Base-by-base conservation (phyloP, 2,888 invertebrate genomes). In the Penaeus monodon region DNA sequence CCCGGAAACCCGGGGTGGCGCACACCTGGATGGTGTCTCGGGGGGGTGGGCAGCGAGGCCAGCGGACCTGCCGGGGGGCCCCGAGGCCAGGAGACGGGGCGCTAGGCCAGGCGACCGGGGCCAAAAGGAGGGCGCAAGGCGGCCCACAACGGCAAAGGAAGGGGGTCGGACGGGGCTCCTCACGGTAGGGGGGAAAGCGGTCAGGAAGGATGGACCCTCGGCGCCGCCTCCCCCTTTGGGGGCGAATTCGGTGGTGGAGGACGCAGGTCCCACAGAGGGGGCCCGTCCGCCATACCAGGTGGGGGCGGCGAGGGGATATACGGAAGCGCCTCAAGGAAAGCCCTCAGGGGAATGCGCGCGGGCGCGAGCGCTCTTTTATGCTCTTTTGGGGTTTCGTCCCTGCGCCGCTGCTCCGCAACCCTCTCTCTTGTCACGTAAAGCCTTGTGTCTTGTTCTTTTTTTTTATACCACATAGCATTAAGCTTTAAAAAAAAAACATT, bases 221-320 rank as follows among this genome's bases (percentile, higher is more conserved):
- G 77, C 68, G 77, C 76, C 57, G 94, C 93, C 91, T 94, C 93
- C 90, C 97, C 93, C 91, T 96, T 96, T 97, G 93, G 98, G 93
- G 91, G 97, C 97, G 92, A 98, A 95, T 93, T 98, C 97, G 93
- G 96, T 84, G 98, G 98, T 91, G 97, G 92, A 98, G 93, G 91
- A 98, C 97, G 93, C 97, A 95, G 91, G 97, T 97, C 94, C 98
- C 98, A 98, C 82, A 86, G 70, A 24, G 81, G 81, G 66, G 86
- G 70, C 27, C 86, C 86, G 77, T 77, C 82, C 27, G 82, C 81
- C 44, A 77, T 76, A 86, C 82, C 86, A 86, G 63, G 66, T 78
- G 66, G 66, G 33, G 86, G 64, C 27, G 82, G 38, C 22, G 49
- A 66, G n/a, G 68, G 78, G 10, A 78, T 77, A 63, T 73, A n/a